These are phyloP conservation scores for Cavia aperea DNA, from an alignment of 2,113 vertebrate genomes.

Conservation along the genomic window DNA sequence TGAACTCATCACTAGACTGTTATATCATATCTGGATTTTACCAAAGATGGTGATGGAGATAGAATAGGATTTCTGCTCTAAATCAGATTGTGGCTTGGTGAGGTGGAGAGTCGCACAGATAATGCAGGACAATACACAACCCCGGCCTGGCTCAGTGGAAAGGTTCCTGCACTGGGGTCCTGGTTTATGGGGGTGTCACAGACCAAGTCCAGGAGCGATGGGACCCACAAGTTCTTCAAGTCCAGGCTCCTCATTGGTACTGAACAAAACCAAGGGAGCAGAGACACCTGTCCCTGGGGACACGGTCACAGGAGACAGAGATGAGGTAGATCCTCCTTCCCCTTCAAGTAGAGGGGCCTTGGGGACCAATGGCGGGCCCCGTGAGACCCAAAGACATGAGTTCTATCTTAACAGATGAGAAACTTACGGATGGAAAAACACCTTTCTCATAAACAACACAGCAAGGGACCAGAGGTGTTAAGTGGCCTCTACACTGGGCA, in stretches of 20 bases:
- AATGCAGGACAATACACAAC: not conserved
- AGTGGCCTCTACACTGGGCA: not conserved
- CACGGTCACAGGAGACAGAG: not conserved
- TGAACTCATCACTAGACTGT: not conserved
- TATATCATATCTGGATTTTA: not conserved
- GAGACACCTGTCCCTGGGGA: not conserved
- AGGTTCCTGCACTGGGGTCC: not conserved
- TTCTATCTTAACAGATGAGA: not conserved
- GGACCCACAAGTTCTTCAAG: not conserved
- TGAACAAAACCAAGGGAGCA: not conserved
- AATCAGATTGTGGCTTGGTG: not conserved
- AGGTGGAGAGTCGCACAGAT: not conserved
- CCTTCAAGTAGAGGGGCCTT: not conserved
- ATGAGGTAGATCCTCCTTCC: not conserved
- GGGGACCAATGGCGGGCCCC: not conserved
- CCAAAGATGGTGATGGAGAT: not conserved
- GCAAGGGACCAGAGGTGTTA: not conserved
- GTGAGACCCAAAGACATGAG: not conserved
- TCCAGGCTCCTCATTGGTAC: not conserved
- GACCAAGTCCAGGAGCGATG: fast-evolving
- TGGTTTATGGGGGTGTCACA: not conserved
- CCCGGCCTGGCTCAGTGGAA: not conserved
- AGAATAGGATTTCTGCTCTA: not conserved
- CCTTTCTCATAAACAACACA: not conserved
- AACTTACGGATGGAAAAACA: not conserved